Evolutionary conservation across 1,140 invertebrate species (phyloP), one percentile per base, ranked within the genome.

Genomic region (Diprion similis): DNA sequence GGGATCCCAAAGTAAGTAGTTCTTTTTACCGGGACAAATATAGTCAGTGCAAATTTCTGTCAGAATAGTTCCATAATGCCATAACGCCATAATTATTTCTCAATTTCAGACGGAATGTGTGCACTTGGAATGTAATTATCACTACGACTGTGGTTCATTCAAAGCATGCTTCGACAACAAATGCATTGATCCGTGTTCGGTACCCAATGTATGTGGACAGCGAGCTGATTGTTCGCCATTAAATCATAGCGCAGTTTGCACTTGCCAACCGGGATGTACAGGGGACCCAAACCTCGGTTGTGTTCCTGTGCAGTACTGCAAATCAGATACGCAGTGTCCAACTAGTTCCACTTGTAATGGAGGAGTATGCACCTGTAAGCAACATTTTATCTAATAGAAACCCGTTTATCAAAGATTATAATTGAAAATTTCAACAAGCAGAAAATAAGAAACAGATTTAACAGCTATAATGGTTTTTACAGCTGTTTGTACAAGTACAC

Each of bases 271-370:
- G 17, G 96, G 95, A 18, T 94, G 91, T 73, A 96, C 95, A 10
- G 96, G 96, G 68, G 94, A 97, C 87, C 94, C 96, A 17, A 92
- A 94, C 72, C 88, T 96, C 46, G 95, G 95, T 10, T 96, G 95
- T 82, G 92, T 95, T 51, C 89, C 91, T 6, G 88, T 96, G 48
- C 93, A 95, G 76, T 95, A 94, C 79, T 97, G 95, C 82, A 92
- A 91, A 68, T 85, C 87, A 77, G 94, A 96, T 71, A 90, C 86
- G 19, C 94, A 95, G 78, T 97, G 95, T 82, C 91, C 95, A 9
- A 90, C 93, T 8, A 94, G 94, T 48, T 94, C 94, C 10, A 92
- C 93, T 78, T 97, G 95, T 79, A 91, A 93, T 45, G 93, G 93
- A 72, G 95, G 95, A 64, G 91, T 97, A 73, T 97, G 95, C 78